These are phyloP conservation scores for Gorsachius magnificus DNA, from an alignment of 2,797 vertebrate species.

Conservation along the genomic window DNA sequence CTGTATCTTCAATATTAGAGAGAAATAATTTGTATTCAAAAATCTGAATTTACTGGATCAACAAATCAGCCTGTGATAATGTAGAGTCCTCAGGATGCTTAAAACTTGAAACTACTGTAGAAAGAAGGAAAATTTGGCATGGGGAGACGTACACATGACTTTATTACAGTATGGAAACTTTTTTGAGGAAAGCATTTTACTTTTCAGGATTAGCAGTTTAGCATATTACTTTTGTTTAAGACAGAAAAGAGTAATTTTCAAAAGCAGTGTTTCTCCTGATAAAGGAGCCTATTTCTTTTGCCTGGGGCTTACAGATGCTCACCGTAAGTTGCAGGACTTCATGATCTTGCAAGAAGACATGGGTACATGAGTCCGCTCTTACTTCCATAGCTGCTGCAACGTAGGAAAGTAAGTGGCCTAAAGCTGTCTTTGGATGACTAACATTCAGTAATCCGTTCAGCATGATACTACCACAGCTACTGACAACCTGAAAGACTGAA, in stretches of 20 bases:
- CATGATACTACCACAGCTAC: not conserved
- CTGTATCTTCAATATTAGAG: not conserved
- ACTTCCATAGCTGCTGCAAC: not conserved
- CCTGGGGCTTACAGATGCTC: not conserved
- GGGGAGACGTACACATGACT: not conserved
- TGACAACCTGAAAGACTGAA: not conserved
- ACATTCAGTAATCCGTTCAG: not conserved
- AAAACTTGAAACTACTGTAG: not conserved
- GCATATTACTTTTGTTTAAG: not conserved
- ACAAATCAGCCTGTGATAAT: not conserved
- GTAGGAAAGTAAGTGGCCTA: not conserved
- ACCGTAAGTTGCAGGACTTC: not conserved
- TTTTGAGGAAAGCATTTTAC: not conserved
- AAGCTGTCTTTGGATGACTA: not conserved
- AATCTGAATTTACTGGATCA: not conserved
- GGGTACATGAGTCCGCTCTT: not conserved
- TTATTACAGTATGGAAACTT: not conserved
- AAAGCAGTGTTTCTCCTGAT: not conserved
- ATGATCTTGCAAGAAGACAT: not conserved
- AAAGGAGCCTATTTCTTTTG: not conserved
- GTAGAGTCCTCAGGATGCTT: not conserved
- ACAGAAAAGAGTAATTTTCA: not conserved
- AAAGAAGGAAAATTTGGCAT: not conserved
- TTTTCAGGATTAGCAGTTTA: not conserved
- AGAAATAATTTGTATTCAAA: not conserved